Evolutionary conservation across 1,140 invertebrate genomes (phyloP), one percentile per base, ranked within the genome.

Genomic region (Euura lappo): DNA sequence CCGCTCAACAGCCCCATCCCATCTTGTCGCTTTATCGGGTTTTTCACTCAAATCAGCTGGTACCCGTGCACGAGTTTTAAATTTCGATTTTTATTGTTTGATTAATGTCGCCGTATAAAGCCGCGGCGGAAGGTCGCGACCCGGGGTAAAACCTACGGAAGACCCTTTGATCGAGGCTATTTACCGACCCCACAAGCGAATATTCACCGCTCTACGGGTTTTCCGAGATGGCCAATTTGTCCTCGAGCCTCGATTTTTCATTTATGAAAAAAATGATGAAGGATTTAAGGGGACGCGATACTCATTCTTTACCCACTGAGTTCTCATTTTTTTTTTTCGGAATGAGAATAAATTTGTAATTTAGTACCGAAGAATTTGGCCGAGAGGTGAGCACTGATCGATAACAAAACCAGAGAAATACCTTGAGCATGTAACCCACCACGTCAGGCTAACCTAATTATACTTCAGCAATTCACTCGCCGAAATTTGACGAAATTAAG

Each of bases 191-290:
- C 13, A 11, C 66, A 42, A 10, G 66, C 44, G 8, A 68, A 44
- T 68, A 28, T 68, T 68, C 66, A 28, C 28, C 28, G 66, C 4
- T 68, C 44, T 11, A 68, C 42, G 11, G 66, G 66, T 44, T 68
- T 8, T 68, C 13, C 66, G 28, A 68, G 44, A 68, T 68, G 66
- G 66, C 66, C 66, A 68, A 68, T 68, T 68, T 68, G 13, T 68
- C 42, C 10, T 42, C 10, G 0, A 42, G 10, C 28, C 28, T 28
- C 28, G 28, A 28, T 28, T 28, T 28, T 28, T 28, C 28, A 28
- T 28, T 28, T 28, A 28, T 28, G 28, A 28, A 28, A 28, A 28
- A 28, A 28, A 28, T 28, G 28, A 28, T 28, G 28, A 28, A 28
- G 28, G 28, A 28, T 28, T 28, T 28, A 28, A 28, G 28, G 28